A percentile compares a stretch with the other conserved stretches of the same genome.
phyloP scores from a whole-genome alignment of 2,888 invertebrate species.

The Galeopsomyia nigrocyanea region DNA sequence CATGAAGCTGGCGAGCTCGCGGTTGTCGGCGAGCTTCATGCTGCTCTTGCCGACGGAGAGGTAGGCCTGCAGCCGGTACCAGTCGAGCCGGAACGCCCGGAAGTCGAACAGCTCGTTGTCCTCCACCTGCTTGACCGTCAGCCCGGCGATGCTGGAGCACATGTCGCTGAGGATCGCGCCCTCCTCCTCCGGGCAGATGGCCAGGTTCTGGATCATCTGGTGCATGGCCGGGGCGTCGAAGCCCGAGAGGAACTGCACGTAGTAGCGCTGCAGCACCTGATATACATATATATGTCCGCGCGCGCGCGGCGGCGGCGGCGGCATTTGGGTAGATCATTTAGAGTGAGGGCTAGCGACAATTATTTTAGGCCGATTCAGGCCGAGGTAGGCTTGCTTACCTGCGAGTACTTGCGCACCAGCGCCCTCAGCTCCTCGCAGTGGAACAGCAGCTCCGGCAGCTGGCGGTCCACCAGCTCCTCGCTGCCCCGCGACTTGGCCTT shows the following conservation, averaged over 20 bases:
- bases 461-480: constrained; percentile 96
- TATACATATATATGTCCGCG: too few relatives aligned
- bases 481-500: constrained; percentile 88
- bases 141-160: constrained; percentile 87
- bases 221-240: constrained; percentile 95
- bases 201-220: constrained; percentile 84
- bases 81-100: constrained; percentile 93
- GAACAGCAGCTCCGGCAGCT: constrained; percentile 95
- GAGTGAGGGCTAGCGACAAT: too few relatives aligned
- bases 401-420: constrained; percentile 94
- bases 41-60: constrained; percentile 88
- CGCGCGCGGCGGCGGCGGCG: too few relatives aligned
- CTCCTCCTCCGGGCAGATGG: constrained; percentile 93
- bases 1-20: constrained; percentile 89
- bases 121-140: constrained; percentile 95
- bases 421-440: constrained; percentile 98
- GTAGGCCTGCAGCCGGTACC: constrained; percentile 96
- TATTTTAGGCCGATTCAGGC: too few relatives aligned
- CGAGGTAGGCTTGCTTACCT: too few relatives aligned
- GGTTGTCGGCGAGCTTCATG: constrained; percentile 84
- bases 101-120: constrained; percentile 97
- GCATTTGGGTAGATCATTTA: too few relatives aligned
- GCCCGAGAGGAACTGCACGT: constrained; percentile 95
- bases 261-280: constrained; percentile 94
- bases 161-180: constrained; percentile 93